phyloP scores from a whole-genome alignment of 2,113 vertebrate species.

The Bos javanicus region DNA sequence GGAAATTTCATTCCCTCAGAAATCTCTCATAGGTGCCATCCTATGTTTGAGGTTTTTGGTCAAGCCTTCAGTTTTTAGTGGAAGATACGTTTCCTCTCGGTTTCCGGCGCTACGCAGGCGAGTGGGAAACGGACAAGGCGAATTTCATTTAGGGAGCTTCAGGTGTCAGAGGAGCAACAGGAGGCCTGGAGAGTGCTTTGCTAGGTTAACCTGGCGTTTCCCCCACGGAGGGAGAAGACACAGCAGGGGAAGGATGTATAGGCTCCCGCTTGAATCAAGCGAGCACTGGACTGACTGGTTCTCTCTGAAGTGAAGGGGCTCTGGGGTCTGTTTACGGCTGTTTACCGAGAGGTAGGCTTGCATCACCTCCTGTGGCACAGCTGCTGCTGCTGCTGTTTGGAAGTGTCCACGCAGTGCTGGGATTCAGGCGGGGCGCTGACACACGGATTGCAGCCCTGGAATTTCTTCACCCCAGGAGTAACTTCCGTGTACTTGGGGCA shows the following conservation, averaged over 20 bases:
- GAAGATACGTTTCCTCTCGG: background rate
- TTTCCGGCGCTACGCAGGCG: background rate
- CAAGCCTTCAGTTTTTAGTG: background rate
- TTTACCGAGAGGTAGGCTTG: background rate
- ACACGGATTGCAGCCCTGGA: background rate
- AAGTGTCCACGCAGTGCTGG: background rate
- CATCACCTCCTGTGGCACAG: background rate
- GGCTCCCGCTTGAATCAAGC: background rate
- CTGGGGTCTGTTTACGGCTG: background rate
- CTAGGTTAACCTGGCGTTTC: background rate
- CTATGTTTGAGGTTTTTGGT: background rate
- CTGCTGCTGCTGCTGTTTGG: background rate
- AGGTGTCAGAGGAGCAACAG: background rate
- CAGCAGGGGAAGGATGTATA: background rate
- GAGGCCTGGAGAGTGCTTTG: background rate
- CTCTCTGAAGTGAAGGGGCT: background rate
- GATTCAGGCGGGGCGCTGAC: background rate
- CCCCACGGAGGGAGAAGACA: background rate
- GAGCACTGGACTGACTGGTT: background rate
- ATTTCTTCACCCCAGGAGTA: background rate
- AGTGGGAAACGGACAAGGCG: background rate
- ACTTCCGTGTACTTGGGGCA: background rate
- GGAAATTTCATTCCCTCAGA: background rate
- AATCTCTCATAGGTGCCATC: background rate
- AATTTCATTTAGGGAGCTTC: background rate